phyloP scores from a whole-genome alignment of 2,888 invertebrate genomes.

The Scaeva pyrastri region DNA sequence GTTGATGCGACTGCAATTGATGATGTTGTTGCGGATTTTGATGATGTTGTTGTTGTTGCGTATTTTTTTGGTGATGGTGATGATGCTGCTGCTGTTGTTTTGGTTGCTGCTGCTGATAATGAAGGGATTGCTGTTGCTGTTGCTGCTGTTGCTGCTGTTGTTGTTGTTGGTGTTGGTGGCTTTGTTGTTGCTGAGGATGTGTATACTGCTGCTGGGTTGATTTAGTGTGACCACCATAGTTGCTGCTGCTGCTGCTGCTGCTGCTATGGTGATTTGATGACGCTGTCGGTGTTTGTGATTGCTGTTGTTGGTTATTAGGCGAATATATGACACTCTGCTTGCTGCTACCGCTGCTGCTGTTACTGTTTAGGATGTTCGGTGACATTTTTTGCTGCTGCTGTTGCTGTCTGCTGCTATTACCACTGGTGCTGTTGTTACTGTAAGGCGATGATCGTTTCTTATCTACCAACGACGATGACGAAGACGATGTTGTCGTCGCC shows the following conservation, averaged over 20 bases:
- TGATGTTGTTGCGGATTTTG: constrained; percentile 51
- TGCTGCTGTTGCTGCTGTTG: constrained; percentile 71
- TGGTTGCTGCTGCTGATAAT: constrained; percentile 70
- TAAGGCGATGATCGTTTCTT: constrained; percentile 60
- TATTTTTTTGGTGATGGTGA: constrained; percentile 70
- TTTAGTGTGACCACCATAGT: constrained; percentile 55
- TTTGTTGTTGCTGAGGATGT: constrained; percentile 74
- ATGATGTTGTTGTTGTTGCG: constrained; percentile 63
- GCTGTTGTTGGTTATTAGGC: constrained; percentile 65
- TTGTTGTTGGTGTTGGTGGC: constrained; percentile 71
- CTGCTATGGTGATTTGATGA: constrained; percentile 74
- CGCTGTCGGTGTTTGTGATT: constrained; percentile 77
- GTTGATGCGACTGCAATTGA: constrained; percentile 14
- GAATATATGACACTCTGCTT: constrained; percentile 75
- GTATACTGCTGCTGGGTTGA: constrained; percentile 65
- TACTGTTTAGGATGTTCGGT: constrained; percentile 71
- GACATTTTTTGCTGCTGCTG: constrained; percentile 62
- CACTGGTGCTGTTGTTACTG: constrained; percentile 45
- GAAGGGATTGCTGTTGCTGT: constrained; percentile 68
- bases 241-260: constrained; percentile 74
- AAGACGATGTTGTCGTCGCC: not conserved
- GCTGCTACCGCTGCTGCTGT: constrained; percentile 74
- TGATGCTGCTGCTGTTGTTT: constrained; percentile 74
- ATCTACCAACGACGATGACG: constrained; percentile 27
- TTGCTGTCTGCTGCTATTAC: constrained; percentile 60